A percentile compares a stretch with the other conserved stretches of the same genome.
phyloP scores from a whole-genome alignment of 2,113 vertebrate genomes.

The Phaethon lepturus region DNA sequence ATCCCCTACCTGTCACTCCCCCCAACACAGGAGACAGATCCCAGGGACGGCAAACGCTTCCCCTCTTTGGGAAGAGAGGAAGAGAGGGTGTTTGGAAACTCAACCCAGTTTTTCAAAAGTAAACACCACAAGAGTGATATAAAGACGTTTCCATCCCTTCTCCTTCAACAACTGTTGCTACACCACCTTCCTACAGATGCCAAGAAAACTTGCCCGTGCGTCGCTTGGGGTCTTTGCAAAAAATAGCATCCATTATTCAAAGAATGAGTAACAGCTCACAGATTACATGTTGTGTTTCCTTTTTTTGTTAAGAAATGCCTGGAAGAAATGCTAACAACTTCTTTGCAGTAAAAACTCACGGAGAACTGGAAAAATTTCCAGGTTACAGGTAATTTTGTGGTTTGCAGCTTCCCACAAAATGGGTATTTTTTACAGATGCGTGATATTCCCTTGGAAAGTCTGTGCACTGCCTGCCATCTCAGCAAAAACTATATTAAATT shows the following conservation, averaged over 20 bases:
- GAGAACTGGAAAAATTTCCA: neutral
- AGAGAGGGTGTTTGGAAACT: neutral
- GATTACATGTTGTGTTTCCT: neutral
- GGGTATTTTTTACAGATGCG: neutral
- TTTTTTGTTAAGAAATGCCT: neutral
- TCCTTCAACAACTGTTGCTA: neutral
- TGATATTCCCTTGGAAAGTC: neutral
- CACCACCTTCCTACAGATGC: neutral
- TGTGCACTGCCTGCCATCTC: neutral
- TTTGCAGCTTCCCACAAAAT: neutral
- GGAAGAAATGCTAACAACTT: neutral
- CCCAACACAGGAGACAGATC: neutral
- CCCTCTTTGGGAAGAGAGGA: too few species aligned
- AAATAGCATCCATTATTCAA: slow-evolving; percentile 23
- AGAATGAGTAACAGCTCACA: slow-evolving; percentile 30
- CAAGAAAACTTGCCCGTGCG: neutral
- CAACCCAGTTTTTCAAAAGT: neutral
- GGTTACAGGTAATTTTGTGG: neutral
- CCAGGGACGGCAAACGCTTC: neutral
- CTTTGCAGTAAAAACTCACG: neutral
- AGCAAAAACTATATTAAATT: neutral
- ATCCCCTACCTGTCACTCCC: neutral
- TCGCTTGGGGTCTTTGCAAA: neutral
- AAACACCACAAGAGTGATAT: neutral
- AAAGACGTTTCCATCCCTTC: neutral